Base-by-base conservation (phyloP, 1,140 invertebrate species). In the Drosophila teissieri region DNA sequence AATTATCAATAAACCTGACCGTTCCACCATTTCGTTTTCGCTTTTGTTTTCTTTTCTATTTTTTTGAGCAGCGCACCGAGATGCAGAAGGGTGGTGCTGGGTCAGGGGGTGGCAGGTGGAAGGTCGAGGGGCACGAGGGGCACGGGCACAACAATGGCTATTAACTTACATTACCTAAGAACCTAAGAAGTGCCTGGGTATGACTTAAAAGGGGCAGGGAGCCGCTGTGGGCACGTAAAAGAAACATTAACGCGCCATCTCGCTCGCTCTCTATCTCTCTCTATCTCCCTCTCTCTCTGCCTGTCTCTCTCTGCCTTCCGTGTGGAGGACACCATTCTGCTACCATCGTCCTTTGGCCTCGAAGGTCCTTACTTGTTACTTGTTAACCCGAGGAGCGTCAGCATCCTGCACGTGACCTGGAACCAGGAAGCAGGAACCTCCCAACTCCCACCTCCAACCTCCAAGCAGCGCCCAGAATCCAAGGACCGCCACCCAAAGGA, bases 141-240 rank as follows among this genome's bases (percentile, higher is more conserved):
- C 60, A 64, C 7, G 31, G 62, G 56, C 69, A 70, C 52, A 69
- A 85, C 81, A 82, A 86, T 70, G 75, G 79, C 78, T 88, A 86
- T 88, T 86, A 86, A 88, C 83, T 86, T 83, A 88, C 83, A 86
- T 88, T 86, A 78, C 70, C 64, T 57, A 82, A 82, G 83, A 86
- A 78, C 70, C 64, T 54, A 82, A 82, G 83, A 86, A 86, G 82
- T 78, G 82, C 73, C 52, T 49, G 58, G 44, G 12, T 48, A 5
- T 8, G 39, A 19, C 12, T 34, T 48, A 15, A 31, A 31, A 31
- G 31, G 39, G 10, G 31, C 2, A 10, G 36, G 22, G 19, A 5
- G 40, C 64, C 40, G 40, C 52, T 57, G 49, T 15, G 57, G 81
- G 68, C 83, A 86, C 83, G 83, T 86, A 86, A 86, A 86, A 86